Evolutionary conservation across 2,113 vertebrate species (phyloP), one percentile per base, ranked within the genome.

Genomic region (Monopterus albus): DNA sequence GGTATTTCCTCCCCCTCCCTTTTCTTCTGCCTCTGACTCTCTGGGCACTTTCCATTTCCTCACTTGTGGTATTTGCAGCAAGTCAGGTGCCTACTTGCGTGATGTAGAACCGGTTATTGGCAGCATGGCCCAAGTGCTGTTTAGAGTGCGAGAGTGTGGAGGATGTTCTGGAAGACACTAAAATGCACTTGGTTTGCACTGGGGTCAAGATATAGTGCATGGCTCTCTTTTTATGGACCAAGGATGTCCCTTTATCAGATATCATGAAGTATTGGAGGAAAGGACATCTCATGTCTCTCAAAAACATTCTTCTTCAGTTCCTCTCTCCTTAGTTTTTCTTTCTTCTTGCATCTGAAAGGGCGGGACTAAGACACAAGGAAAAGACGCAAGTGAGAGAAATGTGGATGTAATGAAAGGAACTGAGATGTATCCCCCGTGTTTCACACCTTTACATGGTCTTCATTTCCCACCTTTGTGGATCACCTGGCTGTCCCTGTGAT

Each of bases 41-140:
- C 46, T 45, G 28, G 38, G 56, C 25, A 39, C 50, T 47, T 42
- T 42, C 47, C 29, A 60, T 79, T 64, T 26, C 39, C 20, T 67
- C 64, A 49, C 33, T 72, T 28, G 35, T 56, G 67, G 20, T 71
- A 68, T 79, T 57, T 63, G 51, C 61, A 68, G 66, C 58, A 23
- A 21, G 50, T 64, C 69, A 79, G 61, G 71, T 78, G 65, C 35
- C 82, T 39, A 56, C 61, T 72, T 70, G 53, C 78, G 66, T 31
- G 58, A 75, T 62, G 66, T 36, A 35, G 42, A 69, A 62, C 60
- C 3, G 9, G 49, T 81, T 75, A 83, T 79, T 83, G 59, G 67
- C 60, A 31, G 51, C 40, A 11, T 2, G 2, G 46, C 31, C 68
- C 57, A 52, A 82, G 62, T 68, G 73, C 50, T 64, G 55, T 70